These are phyloP conservation scores for Parazoanthus darwini DNA, from an alignment of 92 coral and sea anemone genomes.

Conservation along the genomic window DNA sequence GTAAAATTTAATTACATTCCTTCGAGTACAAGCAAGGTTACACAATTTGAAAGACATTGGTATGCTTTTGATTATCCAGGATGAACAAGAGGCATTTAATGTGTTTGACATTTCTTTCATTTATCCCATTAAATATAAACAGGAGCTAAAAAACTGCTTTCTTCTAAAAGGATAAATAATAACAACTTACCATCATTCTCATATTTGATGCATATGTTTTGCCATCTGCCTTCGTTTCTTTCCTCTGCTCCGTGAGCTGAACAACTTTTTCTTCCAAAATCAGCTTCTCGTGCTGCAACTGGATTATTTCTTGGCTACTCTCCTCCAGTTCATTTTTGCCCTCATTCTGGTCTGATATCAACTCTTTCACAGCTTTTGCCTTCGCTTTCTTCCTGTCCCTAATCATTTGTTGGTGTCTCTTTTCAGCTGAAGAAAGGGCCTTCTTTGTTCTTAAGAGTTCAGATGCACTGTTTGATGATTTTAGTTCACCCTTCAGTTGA, in stretches of 20 bases:
- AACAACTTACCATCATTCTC: slow-evolving; percentile 1
- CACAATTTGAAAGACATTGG: too few relatives aligned
- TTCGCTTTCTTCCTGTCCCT: neutral
- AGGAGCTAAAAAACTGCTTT: neutral
- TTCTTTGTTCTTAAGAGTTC: neutral
- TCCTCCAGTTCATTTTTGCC: neutral
- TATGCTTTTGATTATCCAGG: too few relatives aligned
- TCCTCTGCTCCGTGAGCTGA: neutral
- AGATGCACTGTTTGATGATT: too few relatives aligned
- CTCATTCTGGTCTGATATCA: neutral
- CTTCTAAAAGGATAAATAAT: neutral
- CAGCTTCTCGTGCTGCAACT: neutral
- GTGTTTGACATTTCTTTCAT: too few relatives aligned
- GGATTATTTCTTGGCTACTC: neutral
- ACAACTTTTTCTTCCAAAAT: neutral
- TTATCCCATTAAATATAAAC: too few relatives aligned
- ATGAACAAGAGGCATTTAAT: too few relatives aligned
- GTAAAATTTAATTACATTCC: neutral
- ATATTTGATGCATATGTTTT: neutral
- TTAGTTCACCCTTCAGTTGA: too few relatives aligned
- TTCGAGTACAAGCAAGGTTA: too few relatives aligned
- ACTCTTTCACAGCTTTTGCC: neutral
- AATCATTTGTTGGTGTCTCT: neutral
- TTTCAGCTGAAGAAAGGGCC: slow-evolving; percentile 2
- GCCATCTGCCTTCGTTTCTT: too few relatives aligned